Conservation (phyloP, 1,140 invertebrate species). For the Lepidotrigona ventralis region DNA sequence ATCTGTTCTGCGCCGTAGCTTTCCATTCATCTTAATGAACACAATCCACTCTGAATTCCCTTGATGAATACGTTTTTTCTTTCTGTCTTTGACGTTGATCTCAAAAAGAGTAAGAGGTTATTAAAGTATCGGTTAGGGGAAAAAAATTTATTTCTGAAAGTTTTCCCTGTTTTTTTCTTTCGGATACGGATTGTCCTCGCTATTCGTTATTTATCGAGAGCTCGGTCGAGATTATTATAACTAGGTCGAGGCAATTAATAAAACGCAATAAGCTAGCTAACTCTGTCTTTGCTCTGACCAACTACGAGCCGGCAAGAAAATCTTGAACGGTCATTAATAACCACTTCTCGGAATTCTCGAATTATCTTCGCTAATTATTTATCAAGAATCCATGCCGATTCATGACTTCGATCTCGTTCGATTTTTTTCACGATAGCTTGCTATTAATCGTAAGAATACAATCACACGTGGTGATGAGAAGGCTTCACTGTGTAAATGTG, state of each 20-base stretch:
- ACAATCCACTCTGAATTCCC: neutral
- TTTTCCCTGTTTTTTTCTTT: neutral
- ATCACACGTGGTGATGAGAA: neutral
- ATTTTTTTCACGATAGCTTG: neutral
- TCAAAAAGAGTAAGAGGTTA: neutral
- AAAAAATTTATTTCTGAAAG: neutral
- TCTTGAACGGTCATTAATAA: conserved; percentile 29
- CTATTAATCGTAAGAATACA: neutral
- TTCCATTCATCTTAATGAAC: neutral
- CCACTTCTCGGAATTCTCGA: conserved; percentile 15
- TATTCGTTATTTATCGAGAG: conserved; percentile 26
- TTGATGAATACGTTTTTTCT: neutral
- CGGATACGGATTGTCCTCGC: neutral
- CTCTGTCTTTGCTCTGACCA: neutral
- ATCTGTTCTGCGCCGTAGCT: neutral
- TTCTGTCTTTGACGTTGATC: neutral
- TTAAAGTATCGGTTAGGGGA: neutral
- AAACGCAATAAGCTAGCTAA: conserved; percentile 43
- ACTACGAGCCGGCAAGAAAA: conserved; percentile 20
- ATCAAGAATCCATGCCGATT: conserved; percentile 7
- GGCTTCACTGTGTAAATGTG: no score
- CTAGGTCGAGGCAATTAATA: conserved; percentile 52
- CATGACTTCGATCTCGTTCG: conserved; percentile 2
- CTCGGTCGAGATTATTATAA: conserved; percentile 31
- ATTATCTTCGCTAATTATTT: conserved; percentile 27